Evolutionary conservation across 2,113 vertebrate genomes (phyloP).

Genomic region (Microtus oregoni): DNA sequence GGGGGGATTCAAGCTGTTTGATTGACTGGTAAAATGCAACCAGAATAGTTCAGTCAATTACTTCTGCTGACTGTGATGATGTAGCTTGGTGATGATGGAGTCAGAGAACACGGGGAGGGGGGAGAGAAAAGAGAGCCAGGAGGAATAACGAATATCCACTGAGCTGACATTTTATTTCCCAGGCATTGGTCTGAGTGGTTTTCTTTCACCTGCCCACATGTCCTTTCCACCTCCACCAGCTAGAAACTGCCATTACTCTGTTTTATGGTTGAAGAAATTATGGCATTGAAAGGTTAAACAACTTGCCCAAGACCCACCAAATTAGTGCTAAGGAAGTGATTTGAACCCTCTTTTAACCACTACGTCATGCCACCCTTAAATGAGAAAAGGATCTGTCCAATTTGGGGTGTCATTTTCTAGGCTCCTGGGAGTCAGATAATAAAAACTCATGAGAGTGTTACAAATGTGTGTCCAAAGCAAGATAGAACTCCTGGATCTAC

Average conservation of each 20-base stretch:
- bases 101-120: neutral
- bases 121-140: neutral
- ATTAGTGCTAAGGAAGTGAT: neutral
- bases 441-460: slow-evolving; percentile 24
- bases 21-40: neutral
- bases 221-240: neutral
- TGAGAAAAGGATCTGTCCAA: neutral
- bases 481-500: neutral
- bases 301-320: neutral
- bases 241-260: neutral
- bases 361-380: neutral
- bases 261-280: slow-evolving; percentile 53
- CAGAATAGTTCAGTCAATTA: slow-evolving; percentile 21
- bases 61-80: slow-evolving; percentile 4
- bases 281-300: neutral
- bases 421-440: slow-evolving; percentile 22
- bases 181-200: slow-evolving; percentile 3
- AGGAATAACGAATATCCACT: neutral
- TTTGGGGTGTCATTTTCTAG: slow-evolving; percentile 30
- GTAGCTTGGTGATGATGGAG: neutral
- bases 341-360: neutral
- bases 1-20: slow-evolving; percentile 24
- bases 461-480: slow-evolving; percentile 14
- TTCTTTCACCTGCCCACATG: neutral
- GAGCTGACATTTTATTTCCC: neutral